Evolutionary conservation across 2,888 invertebrate species (phyloP).

Genomic region (Hymenopus coronatus): DNA sequence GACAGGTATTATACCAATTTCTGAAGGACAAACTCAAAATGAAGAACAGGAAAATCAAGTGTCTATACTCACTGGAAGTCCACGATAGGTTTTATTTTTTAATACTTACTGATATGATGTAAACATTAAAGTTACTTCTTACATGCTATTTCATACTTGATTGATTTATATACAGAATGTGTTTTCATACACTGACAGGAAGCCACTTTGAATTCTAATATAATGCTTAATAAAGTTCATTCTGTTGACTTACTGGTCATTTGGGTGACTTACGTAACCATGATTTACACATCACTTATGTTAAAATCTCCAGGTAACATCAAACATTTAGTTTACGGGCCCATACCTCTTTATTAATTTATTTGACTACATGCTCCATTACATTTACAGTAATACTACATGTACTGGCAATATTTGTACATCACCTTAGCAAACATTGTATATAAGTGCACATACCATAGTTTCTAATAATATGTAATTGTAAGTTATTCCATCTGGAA

Average conservation of each 20-base stretch:
- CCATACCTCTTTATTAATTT: no score
- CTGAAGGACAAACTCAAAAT: slow-evolving; percentile 41
- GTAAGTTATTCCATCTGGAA: no score
- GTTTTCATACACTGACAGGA: background rate
- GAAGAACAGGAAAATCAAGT: slow-evolving; percentile 21
- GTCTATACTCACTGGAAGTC: background rate
- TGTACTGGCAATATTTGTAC: no score
- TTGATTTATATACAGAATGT: background rate
- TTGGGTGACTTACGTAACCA: no score
- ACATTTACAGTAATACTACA: no score
- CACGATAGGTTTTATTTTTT: background rate
- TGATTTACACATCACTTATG: no score
- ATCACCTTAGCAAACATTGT: no score
- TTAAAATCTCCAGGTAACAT: background rate
- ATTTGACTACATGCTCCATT: no score
- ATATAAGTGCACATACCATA: no score
- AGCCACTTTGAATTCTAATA: background rate
- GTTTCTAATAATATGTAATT: no score
- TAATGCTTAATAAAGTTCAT: background rate
- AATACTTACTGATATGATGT: background rate
- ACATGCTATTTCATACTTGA: background rate
- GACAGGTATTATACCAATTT: slow-evolving; percentile 48
- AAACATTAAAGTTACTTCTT: background rate
- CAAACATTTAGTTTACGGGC: background rate
- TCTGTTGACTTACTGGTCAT: background rate